Evolutionary conservation across 1,140 invertebrate genomes (phyloP).

Genomic region (Coptotermes formosanus): DNA sequence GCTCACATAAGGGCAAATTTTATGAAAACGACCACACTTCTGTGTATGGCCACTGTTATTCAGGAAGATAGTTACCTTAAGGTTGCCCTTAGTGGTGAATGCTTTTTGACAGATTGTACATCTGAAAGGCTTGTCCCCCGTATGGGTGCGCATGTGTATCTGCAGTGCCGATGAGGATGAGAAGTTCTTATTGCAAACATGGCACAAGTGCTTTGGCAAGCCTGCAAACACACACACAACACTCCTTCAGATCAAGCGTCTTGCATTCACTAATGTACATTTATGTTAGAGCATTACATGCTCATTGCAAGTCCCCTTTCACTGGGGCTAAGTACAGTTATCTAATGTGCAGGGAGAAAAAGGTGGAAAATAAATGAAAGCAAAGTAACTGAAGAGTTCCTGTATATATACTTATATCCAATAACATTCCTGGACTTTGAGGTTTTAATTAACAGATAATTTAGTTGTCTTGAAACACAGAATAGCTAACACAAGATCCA

Average conservation of each 20-base stretch:
- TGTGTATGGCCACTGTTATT: not conserved
- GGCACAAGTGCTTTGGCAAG: constrained; percentile 87
- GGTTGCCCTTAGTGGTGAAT: constrained; percentile 97
- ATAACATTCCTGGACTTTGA: not conserved
- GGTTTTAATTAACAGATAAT: not conserved
- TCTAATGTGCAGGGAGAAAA: not conserved
- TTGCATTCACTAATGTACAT: not conserved
- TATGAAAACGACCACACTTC: not conserved
- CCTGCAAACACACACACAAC: constrained; percentile 57
- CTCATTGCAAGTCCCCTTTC: not conserved
- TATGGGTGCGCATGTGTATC: constrained; percentile 98
- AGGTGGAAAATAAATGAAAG: not conserved
- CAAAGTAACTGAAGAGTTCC: not conserved
- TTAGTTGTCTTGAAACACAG: not conserved
- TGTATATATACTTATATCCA: not conserved
- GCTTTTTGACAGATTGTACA: constrained; percentile 93
- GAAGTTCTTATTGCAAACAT: constrained; percentile 97
- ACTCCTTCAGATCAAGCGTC: constrained; percentile 11
- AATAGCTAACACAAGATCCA: not conserved
- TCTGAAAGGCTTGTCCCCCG: constrained; percentile 95
- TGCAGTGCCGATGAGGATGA: constrained; percentile 93
- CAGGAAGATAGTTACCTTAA: constrained; percentile 71
- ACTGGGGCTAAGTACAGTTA: not conserved
- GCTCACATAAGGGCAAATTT: not conserved
- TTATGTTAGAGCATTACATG: not conserved